Conservation (phyloP, 2,797 vertebrate species). For the Sebastes hopkinsi region DNA sequence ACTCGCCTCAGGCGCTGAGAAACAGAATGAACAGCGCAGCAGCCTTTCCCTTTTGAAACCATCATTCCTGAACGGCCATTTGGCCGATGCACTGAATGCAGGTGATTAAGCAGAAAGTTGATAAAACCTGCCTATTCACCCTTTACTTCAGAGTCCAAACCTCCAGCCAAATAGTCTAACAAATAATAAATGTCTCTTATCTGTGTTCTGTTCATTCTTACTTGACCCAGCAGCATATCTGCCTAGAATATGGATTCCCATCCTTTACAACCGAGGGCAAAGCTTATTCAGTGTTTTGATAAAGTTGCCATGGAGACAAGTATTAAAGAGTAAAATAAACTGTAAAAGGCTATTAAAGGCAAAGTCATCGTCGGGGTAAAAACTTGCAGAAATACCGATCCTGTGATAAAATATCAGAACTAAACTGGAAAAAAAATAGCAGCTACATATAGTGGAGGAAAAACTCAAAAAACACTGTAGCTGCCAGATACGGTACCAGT, state of each 20-base stretch:
- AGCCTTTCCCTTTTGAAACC: not conserved
- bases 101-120: conserved; percentile 5
- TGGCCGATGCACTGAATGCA: not conserved
- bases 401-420: not conserved
- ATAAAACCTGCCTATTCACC: not conserved
- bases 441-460: too few species aligned
- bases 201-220: not conserved
- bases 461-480: not conserved
- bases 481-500: not conserved
- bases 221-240: not conserved
- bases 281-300: not conserved
- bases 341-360: not conserved
- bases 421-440: too few species aligned
- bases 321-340: conserved; percentile 3
- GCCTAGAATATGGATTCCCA: not conserved
- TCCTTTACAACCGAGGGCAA: not conserved
- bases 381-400: not conserved
- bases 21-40: not conserved
- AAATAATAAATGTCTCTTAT: not conserved
- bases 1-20: not conserved
- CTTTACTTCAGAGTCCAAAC: not conserved
- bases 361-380: not conserved
- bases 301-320: not conserved
- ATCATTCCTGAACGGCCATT: not conserved
- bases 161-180: not conserved